These are phyloP conservation scores for Nipponia nippon DNA, from an alignment of 2,113 vertebrate genomes.

Conservation along the genomic window DNA sequence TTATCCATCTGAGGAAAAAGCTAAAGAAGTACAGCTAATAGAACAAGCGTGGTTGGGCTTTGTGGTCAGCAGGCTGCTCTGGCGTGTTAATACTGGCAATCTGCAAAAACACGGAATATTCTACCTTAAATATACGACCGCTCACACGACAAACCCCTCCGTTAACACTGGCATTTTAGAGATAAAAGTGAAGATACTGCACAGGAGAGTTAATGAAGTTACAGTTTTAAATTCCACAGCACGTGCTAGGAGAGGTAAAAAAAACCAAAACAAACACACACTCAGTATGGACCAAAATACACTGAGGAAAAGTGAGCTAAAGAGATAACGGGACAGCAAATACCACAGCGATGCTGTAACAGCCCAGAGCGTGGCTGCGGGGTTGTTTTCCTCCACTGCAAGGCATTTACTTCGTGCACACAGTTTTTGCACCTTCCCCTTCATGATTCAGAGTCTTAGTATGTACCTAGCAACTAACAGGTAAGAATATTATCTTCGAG, in stretches of 20 bases:
- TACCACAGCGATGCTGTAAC: neutral
- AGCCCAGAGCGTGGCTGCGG: neutral
- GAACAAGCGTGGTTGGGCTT: slow-evolving; percentile 39
- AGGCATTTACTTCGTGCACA: neutral
- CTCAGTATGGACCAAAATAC: neutral
- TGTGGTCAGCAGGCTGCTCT: slow-evolving; percentile 38
- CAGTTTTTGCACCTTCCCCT: neutral
- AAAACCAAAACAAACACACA: neutral
- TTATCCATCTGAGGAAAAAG: slow-evolving; percentile 63
- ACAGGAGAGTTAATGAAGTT: neutral
- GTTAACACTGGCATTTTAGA: neutral
- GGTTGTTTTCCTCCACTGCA: neutral
- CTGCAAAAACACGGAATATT: neutral
- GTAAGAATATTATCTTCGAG: neutral
- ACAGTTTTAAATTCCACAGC: neutral
- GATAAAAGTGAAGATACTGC: neutral
- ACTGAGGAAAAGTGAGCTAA: neutral
- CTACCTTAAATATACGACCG: neutral
- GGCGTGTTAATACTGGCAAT: neutral
- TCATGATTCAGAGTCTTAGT: neutral
- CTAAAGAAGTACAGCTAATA: slow-evolving; percentile 53
- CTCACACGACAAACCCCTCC: neutral
- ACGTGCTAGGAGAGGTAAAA: neutral
- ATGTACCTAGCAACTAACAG: neutral
- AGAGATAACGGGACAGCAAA: neutral